Base-by-base conservation (phyloP, 2,797 vertebrate species). In the Syncerus caffer region DNA sequence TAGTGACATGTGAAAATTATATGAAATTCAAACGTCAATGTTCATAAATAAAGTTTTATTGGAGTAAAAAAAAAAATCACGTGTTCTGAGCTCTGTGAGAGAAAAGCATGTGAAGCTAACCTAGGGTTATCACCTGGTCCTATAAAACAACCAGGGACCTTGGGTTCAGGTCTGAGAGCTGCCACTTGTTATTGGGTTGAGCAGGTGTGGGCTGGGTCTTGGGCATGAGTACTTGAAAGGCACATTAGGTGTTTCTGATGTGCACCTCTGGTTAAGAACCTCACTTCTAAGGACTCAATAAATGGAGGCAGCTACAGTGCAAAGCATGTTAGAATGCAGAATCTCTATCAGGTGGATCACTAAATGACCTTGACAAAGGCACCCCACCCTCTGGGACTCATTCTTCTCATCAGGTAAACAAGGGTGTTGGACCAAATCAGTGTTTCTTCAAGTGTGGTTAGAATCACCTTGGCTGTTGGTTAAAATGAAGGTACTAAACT, bases 31-130 rank as follows among this genome's bases (percentile, higher is more conserved):
- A 62, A 89, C 64, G 71, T 96, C 27, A 4, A 9, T 50, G 21
- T 50, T 64, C 79, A 82, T 86, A 71, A 87, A 95, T 93, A 89
- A 97, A 97, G 95, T 90, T 94, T 93, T 93, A 83, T 83, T 93
- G 89, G 85, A 90, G 80, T 45, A 89, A 29, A 60, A 60, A 60
- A 42, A 12, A 60, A 60, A 60, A 60, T 31, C 58, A 25, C 1
- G 2, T 53, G 19, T 7, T 11, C 38, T 79, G 7, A 4, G 12
- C 82, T 91, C 4, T 17, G 4, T 25, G 31, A 53, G 89, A 71
- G n/a, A 29, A 4, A 17, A 83, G 29, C 62, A 15, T 11, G 38
- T 57, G 51, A 57, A 31, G 27, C 55, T 47, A 47, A 88, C 8
- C 11, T 0, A 1, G 79, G 38, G 21, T 23, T 16, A 55, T 10